phyloP scores from a whole-genome alignment of 2,113 vertebrate species.

The Cyanoliseus patagonus region DNA sequence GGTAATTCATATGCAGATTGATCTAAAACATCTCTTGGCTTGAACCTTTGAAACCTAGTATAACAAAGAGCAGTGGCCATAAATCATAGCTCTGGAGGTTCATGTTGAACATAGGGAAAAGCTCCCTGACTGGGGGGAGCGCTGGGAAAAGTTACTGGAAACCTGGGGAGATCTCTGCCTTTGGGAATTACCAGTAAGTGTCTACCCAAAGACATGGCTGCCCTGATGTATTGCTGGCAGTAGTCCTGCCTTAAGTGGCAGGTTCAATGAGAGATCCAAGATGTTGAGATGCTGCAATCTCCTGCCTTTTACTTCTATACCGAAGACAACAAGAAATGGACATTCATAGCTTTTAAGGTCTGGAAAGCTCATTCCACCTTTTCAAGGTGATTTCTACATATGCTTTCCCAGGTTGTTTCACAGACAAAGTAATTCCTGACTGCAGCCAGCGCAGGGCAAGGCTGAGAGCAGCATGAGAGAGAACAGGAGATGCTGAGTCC shows the following conservation, averaged over 20 bases:
- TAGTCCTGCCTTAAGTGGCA: fast-evolving
- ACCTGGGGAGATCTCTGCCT: background rate
- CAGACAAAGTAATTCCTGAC: background rate
- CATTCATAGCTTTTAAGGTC: background rate
- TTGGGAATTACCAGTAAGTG: background rate
- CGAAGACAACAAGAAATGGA: background rate
- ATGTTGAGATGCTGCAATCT: background rate
- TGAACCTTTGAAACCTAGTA: background rate
- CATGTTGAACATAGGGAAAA: fast-evolving
- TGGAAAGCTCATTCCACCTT: background rate
- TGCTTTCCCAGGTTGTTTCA: background rate
- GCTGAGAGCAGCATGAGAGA: background rate
- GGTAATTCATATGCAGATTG: background rate
- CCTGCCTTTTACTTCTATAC: background rate
- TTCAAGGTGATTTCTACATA: background rate
- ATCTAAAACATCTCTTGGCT: background rate
- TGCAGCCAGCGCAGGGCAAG: background rate
- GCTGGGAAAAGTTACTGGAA: background rate
- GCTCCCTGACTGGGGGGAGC: background rate
- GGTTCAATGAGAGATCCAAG: background rate
- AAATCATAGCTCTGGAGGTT: background rate
- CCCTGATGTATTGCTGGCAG: background rate
- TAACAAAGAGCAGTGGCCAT: background rate
- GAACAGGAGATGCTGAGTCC: background rate
- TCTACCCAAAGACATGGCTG: background rate